phyloP scores from a whole-genome alignment of 2,888 invertebrate species.

The Phasia obesa region DNA sequence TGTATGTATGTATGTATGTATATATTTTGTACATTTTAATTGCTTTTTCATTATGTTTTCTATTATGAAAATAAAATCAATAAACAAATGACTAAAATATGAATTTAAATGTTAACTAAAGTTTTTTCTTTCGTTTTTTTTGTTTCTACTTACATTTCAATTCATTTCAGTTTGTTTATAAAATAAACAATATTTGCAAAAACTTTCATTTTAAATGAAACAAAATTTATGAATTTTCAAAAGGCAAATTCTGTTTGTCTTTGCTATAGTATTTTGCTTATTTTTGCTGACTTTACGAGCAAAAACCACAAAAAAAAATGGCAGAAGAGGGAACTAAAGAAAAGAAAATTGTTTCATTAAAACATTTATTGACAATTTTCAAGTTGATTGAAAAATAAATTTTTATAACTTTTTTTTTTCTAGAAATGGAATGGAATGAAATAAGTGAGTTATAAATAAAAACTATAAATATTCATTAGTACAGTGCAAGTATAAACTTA shows the following conservation, averaged over 20 bases:
- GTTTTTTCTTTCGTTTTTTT: conserved; percentile 7
- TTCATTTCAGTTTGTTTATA: conserved; percentile 28
- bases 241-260: conserved; percentile 31
- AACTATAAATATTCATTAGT: conserved; percentile 47
- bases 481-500: not conserved
- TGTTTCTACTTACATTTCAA: not conserved
- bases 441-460: conserved; percentile 13
- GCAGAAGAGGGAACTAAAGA: not conserved
- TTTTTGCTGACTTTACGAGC: not conserved
- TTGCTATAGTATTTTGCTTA: not conserved
- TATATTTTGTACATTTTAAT: conserved; percentile 10
- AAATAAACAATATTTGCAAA: conserved; percentile 41
- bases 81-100: conserved; percentile 18
- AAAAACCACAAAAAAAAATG: not conserved
- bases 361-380: conserved; percentile 65
- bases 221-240: conserved; percentile 35
- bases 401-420: conserved; percentile 2
- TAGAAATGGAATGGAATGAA: not conserved
- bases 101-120: conserved; percentile 24
- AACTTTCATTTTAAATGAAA: not conserved
- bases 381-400: conserved; percentile 58
- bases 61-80: conserved; percentile 4
- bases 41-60: conserved; percentile 5
- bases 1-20: not conserved
- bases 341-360: conserved; percentile 26